Conservation (phyloP, 2,797 vertebrate species). For the Anisognathus igniventris region DNA sequence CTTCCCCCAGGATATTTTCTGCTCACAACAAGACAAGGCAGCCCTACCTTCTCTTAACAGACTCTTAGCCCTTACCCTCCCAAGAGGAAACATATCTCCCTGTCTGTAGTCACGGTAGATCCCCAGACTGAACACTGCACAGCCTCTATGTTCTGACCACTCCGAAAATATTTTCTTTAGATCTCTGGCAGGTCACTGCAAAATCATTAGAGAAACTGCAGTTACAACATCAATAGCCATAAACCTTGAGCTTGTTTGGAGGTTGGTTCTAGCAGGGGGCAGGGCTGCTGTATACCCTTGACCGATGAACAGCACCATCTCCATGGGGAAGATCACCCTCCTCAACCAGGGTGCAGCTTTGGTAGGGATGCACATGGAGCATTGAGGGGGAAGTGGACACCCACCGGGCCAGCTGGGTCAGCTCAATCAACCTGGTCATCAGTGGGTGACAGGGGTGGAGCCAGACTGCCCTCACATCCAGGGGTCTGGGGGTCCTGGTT, state of each 20-base stretch:
- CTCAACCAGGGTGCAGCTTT: not conserved
- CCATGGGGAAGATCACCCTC: not conserved
- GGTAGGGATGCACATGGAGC: not conserved
- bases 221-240: not conserved
- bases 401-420: not conserved
- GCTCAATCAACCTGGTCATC: not conserved
- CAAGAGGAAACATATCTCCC: not conserved
- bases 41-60: not conserved
- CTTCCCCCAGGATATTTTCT: not conserved
- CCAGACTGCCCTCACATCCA: not conserved
- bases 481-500: not conserved
- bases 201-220: not conserved
- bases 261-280: not conserved
- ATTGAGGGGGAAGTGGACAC: not conserved
- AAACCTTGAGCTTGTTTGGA: not conserved
- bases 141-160: not conserved
- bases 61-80: not conserved
- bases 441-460: not conserved
- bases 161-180: not conserved
- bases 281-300: not conserved
- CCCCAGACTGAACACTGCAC: not conserved
- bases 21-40: not conserved
- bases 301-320: not conserved
- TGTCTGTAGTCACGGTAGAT: not conserved
- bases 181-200: not conserved